phyloP scores from a whole-genome alignment of 53 echinoderm and acorn worm genomes.

The Arbacia lixula region DNA sequence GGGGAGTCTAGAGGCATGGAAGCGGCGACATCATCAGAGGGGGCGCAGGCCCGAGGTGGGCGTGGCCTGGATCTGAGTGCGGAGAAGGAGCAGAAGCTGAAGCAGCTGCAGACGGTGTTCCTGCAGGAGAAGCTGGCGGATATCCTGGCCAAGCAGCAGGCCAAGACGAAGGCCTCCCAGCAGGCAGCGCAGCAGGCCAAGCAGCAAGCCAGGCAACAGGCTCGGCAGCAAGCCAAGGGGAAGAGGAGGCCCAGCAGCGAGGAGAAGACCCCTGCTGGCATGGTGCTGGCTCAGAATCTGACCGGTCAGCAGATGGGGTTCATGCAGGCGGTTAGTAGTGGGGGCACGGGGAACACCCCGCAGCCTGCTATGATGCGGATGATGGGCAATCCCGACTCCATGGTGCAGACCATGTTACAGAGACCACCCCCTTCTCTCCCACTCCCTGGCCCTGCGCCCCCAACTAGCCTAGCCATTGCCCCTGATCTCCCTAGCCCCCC shows the following conservation, averaged over 20 bases:
- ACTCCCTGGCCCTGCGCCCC: background rate
- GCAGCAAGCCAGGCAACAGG: background rate
- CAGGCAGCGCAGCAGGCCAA: constrained; percentile 20
- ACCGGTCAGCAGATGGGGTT: constrained; percentile 1
- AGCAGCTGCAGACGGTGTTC: constrained; percentile 8
- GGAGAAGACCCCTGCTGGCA: background rate
- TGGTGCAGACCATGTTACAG: background rate
- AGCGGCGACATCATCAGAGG: background rate
- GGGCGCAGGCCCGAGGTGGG: too few relatives aligned
- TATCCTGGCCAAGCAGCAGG: constrained; percentile 44
- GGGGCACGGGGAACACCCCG: background rate
- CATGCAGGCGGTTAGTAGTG: background rate
- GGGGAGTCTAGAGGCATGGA: background rate
- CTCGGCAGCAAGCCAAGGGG: constrained; percentile 36
- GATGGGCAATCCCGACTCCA: background rate
- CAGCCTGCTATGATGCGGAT: constrained; percentile 16
- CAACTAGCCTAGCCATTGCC: background rate
- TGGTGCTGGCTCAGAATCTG: background rate
- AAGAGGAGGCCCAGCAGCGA: constrained; percentile 1
- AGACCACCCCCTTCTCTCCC: background rate
- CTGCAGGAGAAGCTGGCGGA: constrained; percentile 43
- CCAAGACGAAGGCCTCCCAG: constrained; percentile 13
- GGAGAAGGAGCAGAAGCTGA: constrained; percentile 25
- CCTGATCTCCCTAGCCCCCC: constrained; percentile 22
- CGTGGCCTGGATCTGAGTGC: too few relatives aligned